Evolutionary conservation across 2,888 invertebrate genomes (phyloP).

Genomic region (Conistra vaccinii): DNA sequence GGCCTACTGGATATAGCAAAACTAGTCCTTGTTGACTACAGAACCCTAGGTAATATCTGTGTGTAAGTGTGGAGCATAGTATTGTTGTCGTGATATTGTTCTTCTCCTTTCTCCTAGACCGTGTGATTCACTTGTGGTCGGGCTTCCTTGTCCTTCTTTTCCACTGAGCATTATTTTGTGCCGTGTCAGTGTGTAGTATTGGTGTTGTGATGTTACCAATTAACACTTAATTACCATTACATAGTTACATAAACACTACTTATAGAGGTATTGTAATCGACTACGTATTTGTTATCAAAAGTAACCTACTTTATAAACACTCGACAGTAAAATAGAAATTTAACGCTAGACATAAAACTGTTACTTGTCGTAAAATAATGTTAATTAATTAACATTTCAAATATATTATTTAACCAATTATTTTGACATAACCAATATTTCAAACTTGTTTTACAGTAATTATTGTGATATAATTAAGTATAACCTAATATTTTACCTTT

Average conservation of each 20-base stretch:
- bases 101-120: too few species aligned
- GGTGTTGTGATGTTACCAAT: neutral
- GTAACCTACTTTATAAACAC: constrained; percentile 48
- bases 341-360: constrained; percentile 20
- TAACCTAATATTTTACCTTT: neutral
- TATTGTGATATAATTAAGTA: too few species aligned
- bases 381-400: constrained; percentile 19
- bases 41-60: neutral
- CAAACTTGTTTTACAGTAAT: too few species aligned
- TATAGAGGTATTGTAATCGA: constrained; percentile 15
- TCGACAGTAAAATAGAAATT: constrained; percentile 26
- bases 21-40: too few species aligned
- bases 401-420: neutral
- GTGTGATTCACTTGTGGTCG: too few species aligned
- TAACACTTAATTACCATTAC: neutral
- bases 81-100: neutral
- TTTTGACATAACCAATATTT: neutral
- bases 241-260: neutral
- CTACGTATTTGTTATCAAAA: constrained; percentile 38
- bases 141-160: too few species aligned
- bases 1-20: too few species aligned
- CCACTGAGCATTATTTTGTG: too few species aligned
- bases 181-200: too few species aligned
- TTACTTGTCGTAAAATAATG: constrained; percentile 3
- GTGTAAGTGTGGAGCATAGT: neutral